Percentiles rank a stretch among this genome's conserved stretches.
Conservation (phyloP, 2,888 invertebrate genomes). For the Tachina lurida region DNA sequence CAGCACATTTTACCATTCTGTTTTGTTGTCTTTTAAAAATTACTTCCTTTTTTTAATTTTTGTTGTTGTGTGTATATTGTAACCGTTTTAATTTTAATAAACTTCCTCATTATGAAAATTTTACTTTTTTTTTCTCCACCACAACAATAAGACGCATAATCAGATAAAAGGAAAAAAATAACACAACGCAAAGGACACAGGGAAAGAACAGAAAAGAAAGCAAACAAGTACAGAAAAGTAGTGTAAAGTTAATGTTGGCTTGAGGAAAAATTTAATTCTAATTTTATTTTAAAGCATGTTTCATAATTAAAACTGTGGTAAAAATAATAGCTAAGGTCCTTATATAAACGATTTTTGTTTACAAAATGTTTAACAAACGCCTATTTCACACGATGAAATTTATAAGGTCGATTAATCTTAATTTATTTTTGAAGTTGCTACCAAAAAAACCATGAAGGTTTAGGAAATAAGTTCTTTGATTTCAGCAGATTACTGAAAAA, state of each 20-base stretch:
- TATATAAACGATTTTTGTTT: too few species aligned
- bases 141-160: slow-evolving; percentile 18
- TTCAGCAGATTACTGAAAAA: too few species aligned
- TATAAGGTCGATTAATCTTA: too few species aligned
- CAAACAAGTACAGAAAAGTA: not conserved
- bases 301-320: not conserved
- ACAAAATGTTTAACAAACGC: too few species aligned
- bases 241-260: not conserved
- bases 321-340: too few species aligned
- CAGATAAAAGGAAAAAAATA: not conserved
- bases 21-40: slow-evolving; percentile 2
- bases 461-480: too few species aligned
- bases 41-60: slow-evolving; percentile 1
- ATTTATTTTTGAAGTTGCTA: too few species aligned
- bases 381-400: too few species aligned
- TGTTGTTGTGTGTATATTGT: slow-evolving; percentile 34
- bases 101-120: slow-evolving; percentile 63
- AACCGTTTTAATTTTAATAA: slow-evolving; percentile 67
- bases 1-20: slow-evolving; percentile 19
- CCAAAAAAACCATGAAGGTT: too few species aligned
- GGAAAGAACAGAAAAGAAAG: not conserved
- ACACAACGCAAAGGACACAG: not conserved
- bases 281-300: too few species aligned
- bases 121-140: slow-evolving; percentile 4
- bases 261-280: not conserved